A percentile compares a stretch with the other conserved stretches of the same genome.
Conservation (phyloP, 2,888 invertebrate species). For the Dryadula phaetusa region DNA sequence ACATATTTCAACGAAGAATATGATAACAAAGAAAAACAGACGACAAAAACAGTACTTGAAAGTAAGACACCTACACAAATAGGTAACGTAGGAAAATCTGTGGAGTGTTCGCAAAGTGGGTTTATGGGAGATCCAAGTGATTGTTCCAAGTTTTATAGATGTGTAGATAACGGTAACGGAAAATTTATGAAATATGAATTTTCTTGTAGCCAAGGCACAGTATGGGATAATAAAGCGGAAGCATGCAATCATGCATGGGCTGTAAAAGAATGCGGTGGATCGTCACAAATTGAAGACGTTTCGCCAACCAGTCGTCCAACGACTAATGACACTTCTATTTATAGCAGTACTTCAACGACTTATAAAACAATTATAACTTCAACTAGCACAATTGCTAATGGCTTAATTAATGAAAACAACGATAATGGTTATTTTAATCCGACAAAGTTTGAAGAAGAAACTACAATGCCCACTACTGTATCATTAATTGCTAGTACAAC, state of each 20-base stretch:
- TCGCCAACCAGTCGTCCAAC: background rate
- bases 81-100: constrained; percentile 52
- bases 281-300: constrained; percentile 36
- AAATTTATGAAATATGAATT: constrained; percentile 80
- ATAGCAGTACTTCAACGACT: constrained; percentile 1
- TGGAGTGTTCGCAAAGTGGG: constrained; percentile 74
- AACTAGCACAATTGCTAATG: background rate
- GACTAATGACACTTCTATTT: constrained; percentile 6
- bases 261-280: constrained; percentile 61
- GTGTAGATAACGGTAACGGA: constrained; percentile 79
- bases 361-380: background rate
- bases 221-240: constrained; percentile 82
- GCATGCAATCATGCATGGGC: constrained; percentile 85
- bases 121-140: constrained; percentile 83
- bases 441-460: constrained; percentile 39
- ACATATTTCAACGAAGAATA: background rate
- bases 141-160: constrained; percentile 88
- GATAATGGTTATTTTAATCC: constrained; percentile 45
- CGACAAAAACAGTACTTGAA: constrained; percentile 8
- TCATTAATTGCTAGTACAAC: constrained; percentile 39
- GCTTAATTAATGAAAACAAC: constrained; percentile 34
- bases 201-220: constrained; percentile 84
- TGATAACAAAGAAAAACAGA: background rate
- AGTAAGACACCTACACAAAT: constrained; percentile 3
- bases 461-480: constrained; percentile 30